Evolutionary conservation across 2,797 vertebrate species (phyloP).

Genomic region (Peromyscus attwateri): DNA sequence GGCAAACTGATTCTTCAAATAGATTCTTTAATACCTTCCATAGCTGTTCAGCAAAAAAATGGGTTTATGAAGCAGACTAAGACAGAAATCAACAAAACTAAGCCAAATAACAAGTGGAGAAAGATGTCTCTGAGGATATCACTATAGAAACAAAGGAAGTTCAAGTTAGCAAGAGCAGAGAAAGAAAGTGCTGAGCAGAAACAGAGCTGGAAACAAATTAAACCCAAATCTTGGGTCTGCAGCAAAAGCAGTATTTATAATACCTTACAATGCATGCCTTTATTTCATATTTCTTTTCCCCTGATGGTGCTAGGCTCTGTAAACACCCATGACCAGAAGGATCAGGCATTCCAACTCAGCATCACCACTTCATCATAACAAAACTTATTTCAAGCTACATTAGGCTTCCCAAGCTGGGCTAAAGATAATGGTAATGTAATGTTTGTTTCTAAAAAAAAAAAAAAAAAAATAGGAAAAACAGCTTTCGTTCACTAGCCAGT

Average conservation of each 20-base stretch:
- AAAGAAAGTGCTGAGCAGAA: constrained; percentile 67
- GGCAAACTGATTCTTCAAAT: constrained; percentile 71
- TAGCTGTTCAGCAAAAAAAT: constrained; percentile 73
- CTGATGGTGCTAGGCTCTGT: constrained; percentile 75
- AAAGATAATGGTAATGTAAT: constrained; percentile 82
- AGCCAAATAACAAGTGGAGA: constrained; percentile 77
- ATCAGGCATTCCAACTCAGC: constrained; percentile 79
- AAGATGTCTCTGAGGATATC: constrained; percentile 77
- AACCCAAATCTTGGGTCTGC: constrained; percentile 74
- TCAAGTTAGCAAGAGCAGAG: constrained; percentile 71
- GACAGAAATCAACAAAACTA: constrained; percentile 74
- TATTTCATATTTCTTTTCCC: constrained; percentile 85
- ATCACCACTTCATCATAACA: constrained; percentile 87
- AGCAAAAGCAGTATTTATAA: constrained; percentile 83
- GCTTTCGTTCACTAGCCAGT: constrained; percentile 73
- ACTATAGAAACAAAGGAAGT: constrained; percentile 84
- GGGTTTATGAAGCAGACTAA: constrained; percentile 77
- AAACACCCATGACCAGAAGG: constrained; percentile 79
- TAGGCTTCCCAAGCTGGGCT: constrained; percentile 84
- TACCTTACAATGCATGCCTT: constrained; percentile 80
- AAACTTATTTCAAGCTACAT: constrained; percentile 91
- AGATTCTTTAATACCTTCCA: constrained; percentile 77
- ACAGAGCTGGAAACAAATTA: constrained; percentile 76
- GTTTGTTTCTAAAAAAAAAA: constrained; percentile 82
- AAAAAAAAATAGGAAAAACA: constrained; percentile 59